Conservation (phyloP, 2,797 vertebrate species). For the Enteromius afrohamiltoni region DNA sequence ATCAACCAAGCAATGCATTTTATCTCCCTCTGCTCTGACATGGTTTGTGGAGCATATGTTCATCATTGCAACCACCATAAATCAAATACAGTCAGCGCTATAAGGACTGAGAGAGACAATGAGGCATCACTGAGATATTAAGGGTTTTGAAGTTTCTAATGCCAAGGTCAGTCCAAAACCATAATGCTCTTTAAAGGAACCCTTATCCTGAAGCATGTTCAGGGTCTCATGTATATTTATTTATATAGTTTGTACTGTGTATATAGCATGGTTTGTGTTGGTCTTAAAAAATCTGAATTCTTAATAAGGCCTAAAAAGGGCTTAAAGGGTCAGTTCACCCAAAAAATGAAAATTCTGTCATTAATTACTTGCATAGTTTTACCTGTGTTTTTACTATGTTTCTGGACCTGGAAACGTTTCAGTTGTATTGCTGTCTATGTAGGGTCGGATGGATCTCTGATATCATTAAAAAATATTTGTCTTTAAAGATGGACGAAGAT, state of each 20-base stretch:
- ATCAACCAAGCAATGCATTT: slow-evolving; percentile 10
- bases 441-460: too few relatives aligned
- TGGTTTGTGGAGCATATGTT: slow-evolving; percentile 20
- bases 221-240: not conserved
- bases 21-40: not conserved
- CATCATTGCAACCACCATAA: slow-evolving; percentile 1
- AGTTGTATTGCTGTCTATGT: too few relatives aligned
- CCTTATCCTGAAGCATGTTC: not conserved
- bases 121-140: not conserved
- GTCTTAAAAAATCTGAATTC: too few relatives aligned
- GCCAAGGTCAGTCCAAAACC: not conserved
- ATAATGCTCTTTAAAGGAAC: too few relatives aligned
- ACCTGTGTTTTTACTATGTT: too few relatives aligned
- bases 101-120: not conserved
- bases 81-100: slow-evolving; percentile 34
- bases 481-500: too few relatives aligned
- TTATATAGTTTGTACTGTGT: not conserved
- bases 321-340: not conserved
- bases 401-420: too few relatives aligned
- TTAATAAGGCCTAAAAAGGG: too few relatives aligned
- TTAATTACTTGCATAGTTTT: not conserved
- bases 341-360: not conserved
- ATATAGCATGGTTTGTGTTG: not conserved
- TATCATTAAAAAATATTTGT: too few relatives aligned
- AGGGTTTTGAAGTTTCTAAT: not conserved